A percentile compares a stretch with the other conserved stretches of the same genome.
These are phyloP conservation scores for Shargacucullia verbasci DNA, from an alignment of 2,888 invertebrate species.

Conservation along the genomic window DNA sequence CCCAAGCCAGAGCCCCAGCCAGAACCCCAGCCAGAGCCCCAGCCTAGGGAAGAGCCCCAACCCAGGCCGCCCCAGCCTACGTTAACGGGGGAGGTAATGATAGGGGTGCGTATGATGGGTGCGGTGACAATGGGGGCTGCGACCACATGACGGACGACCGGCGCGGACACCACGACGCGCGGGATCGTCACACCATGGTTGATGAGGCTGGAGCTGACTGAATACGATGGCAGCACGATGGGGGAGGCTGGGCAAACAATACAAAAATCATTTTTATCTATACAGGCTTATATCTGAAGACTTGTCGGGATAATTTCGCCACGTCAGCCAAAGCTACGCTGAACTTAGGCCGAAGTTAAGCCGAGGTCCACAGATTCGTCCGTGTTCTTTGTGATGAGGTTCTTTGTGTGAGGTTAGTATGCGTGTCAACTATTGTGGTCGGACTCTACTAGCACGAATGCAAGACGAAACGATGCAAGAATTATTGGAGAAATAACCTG, in stretches of 20 bases:
- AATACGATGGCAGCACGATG: conserved; percentile 60
- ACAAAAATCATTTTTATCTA: neutral
- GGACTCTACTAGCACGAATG: neutral
- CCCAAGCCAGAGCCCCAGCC: conserved; percentile 53
- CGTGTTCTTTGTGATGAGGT: too few species aligned
- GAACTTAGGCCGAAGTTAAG: too few species aligned
- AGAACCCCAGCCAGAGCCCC: conserved; percentile 43
- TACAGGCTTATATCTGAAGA: neutral
- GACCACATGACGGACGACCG: conserved; percentile 48
- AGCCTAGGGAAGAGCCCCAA: conserved; percentile 42
- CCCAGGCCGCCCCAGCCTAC: conserved; percentile 52
- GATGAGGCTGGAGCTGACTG: conserved; percentile 69
- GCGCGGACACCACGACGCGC: conserved; percentile 55
- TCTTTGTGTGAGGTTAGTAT: too few species aligned
- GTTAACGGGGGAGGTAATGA: conserved; percentile 39
- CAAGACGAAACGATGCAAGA: conserved; percentile 3
- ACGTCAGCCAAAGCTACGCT: too few species aligned
- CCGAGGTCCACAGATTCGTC: too few species aligned
- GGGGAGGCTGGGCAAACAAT: conserved; percentile 43
- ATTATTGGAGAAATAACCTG: too few species aligned
- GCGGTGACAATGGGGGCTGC: conserved; percentile 60
- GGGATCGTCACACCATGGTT: conserved; percentile 74
- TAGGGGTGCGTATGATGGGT: conserved; percentile 58
- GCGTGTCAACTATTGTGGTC: too few species aligned
- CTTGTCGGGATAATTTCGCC: too few species aligned